Evolutionary conservation across 2,113 vertebrate genomes (phyloP).

Genomic region (Herpailurus yagouaroundi): DNA sequence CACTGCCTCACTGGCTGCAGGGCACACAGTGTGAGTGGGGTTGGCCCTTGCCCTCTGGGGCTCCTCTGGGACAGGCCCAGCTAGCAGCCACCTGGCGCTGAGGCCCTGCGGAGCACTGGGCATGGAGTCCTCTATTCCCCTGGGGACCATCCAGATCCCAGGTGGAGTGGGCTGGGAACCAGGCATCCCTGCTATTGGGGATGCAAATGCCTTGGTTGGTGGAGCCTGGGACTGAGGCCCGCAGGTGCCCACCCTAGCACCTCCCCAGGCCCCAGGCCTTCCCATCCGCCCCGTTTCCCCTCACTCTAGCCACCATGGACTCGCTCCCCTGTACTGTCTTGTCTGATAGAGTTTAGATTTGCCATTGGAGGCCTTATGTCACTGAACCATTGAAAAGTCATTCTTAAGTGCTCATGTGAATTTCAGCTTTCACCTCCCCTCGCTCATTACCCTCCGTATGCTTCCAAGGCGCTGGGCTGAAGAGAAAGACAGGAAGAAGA

Average conservation of each 20-base stretch:
- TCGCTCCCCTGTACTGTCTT: slow-evolving; percentile 68
- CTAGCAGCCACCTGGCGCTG: not conserved
- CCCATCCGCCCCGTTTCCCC: not conserved
- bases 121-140: not conserved
- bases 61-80: not conserved
- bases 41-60: not conserved
- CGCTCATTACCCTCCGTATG: slow-evolving; percentile 35
- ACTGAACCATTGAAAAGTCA: slow-evolving; percentile 61
- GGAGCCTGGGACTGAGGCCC: not conserved
- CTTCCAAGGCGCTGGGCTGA: not conserved
- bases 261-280: not conserved
- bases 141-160: not conserved
- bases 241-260: not conserved
- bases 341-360: slow-evolving; percentile 75
- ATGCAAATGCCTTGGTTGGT: not conserved
- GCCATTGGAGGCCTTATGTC: slow-evolving; percentile 64
- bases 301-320: slow-evolving; percentile 30
- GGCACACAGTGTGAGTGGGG: rapidly evolving
- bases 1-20: rapidly evolving
- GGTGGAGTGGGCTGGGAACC: not conserved
- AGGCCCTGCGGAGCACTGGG: not conserved
- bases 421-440: slow-evolving; percentile 34
- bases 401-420: slow-evolving; percentile 68
- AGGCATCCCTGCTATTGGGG: not conserved
- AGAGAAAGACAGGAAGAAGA: not conserved